These are phyloP conservation scores for Clarias macrocephalus DNA, from an alignment of 2,113 vertebrate species.

Conservation along the genomic window DNA sequence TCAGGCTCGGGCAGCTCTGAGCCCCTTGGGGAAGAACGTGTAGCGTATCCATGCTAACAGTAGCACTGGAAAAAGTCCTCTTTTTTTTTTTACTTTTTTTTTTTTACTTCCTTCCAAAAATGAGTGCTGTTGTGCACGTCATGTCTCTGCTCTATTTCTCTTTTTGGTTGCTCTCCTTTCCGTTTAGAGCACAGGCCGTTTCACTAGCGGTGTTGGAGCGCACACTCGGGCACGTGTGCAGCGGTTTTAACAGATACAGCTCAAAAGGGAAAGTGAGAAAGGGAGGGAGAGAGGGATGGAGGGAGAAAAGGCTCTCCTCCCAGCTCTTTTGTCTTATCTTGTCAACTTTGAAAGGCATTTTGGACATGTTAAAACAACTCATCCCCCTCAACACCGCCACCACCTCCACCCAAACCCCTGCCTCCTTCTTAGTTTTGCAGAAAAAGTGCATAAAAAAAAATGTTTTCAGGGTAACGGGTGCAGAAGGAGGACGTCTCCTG, in stretches of 20 bases:
- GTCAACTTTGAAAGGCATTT: conserved; percentile 50
- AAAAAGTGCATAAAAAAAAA: conserved; percentile 10
- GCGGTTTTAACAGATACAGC: conserved; percentile 8
- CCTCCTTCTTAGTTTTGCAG: conserved; percentile 36
- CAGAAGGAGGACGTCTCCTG: conserved; percentile 54
- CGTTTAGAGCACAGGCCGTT: conserved; percentile 9
- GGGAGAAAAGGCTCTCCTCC: conserved; percentile 11
- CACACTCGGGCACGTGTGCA: neutral
- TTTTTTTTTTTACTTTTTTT: conserved; percentile 63
- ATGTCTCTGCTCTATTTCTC: neutral
- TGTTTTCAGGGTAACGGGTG: conserved; percentile 38
- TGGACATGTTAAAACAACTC: conserved; percentile 60
- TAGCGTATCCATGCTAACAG: conserved; percentile 65
- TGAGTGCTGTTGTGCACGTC: neutral
- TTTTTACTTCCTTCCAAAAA: neutral
- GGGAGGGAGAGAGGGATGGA: neutral
- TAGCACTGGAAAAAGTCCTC: conserved; percentile 68
- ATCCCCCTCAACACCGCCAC: neutral
- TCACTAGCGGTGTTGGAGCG: neutral
- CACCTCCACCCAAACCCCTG: conserved; percentile 5
- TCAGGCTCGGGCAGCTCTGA: conserved; percentile 53
- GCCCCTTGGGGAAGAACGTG: conserved; percentile 47
- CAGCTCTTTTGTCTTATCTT: conserved; percentile 50
- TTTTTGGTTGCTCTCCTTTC: neutral
- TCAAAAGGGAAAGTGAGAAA: conserved; percentile 26